These are phyloP conservation scores for Hydrochoerus hydrochaeris DNA, from an alignment of 2,113 vertebrate genomes.

Conservation along the genomic window DNA sequence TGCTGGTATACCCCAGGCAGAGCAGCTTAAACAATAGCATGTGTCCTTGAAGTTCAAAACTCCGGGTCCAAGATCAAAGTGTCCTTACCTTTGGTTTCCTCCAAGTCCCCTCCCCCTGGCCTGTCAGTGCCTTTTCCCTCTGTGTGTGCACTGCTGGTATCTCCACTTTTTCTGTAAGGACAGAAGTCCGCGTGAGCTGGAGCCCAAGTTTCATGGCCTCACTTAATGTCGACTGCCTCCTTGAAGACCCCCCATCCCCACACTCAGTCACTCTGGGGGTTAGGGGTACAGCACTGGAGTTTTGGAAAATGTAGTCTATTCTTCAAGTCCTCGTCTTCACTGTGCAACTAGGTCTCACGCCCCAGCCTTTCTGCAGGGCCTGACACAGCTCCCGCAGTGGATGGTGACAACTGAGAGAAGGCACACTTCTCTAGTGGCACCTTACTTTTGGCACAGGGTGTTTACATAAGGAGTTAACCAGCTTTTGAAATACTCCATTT, in stretches of 20 bases:
- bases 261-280: background rate
- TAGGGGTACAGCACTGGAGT: background rate
- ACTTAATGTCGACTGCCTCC: background rate
- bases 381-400: background rate
- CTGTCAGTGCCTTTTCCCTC: background rate
- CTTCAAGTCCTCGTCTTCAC: background rate
- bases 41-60: background rate
- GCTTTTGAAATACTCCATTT: background rate
- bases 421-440: background rate
- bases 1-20: background rate
- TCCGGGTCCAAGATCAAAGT: background rate
- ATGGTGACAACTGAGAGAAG: background rate
- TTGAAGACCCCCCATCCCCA: background rate
- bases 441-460: background rate
- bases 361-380: background rate
- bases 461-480: background rate
- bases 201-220: background rate
- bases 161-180: background rate
- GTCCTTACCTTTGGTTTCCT: background rate
- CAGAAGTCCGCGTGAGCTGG: background rate
- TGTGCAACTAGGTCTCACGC: background rate
- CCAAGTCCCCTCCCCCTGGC: background rate
- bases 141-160: background rate
- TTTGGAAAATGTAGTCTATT: background rate
- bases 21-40: background rate